Base-by-base conservation (phyloP, 2,888 invertebrate species). In the Caenorhabditis sinica region DNA sequence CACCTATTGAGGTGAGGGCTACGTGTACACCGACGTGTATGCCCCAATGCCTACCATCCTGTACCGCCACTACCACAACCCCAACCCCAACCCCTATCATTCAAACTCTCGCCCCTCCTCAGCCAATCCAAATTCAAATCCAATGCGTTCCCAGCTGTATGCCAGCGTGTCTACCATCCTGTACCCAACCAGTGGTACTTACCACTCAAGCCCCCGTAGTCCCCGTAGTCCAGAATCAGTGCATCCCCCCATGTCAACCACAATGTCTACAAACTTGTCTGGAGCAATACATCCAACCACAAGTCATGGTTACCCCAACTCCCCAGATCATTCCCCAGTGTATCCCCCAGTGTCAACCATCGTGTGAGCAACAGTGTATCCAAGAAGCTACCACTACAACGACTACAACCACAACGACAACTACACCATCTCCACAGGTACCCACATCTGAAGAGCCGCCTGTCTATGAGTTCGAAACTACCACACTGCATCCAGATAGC, bases 121-220 rank as follows among this genome's bases (percentile, higher is more conserved):
- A 33, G 17, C 66, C 53, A 30, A 49, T 45, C 33, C 74, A 79
- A n/a, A 23, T 60, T 17, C 63, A n/a, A n/a, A 33, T 33, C n/a
- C 75, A 72, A 60, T 88, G 88, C 69, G 82, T 82, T 28, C 77
- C 88, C n/a, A 66, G 83, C 51, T 88, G 88, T 84, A 85, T 86
- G 88, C 88, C 88, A 40, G 79, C 77, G 25, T 88, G 88, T 69
- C 77, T 81, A 36, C 72, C 80, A 36, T 30, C 63, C 5, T 88
- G 88, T 73, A 79, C 83, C 43, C 68, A 80, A 25, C 71, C 72
- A 36, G 33, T 74, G 40, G 56, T 51, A 2, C 65, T 56, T 33
- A 43, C 66, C 63, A 69, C 69, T 6, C 74, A 51, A 63, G 36
- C 73, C 63, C 45, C 83, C 17, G 30, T n/a, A n/a, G n/a, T 53